Evolutionary conservation across 92 coral and sea anemone species (phyloP).

Genomic region (Siderastrea radians): DNA sequence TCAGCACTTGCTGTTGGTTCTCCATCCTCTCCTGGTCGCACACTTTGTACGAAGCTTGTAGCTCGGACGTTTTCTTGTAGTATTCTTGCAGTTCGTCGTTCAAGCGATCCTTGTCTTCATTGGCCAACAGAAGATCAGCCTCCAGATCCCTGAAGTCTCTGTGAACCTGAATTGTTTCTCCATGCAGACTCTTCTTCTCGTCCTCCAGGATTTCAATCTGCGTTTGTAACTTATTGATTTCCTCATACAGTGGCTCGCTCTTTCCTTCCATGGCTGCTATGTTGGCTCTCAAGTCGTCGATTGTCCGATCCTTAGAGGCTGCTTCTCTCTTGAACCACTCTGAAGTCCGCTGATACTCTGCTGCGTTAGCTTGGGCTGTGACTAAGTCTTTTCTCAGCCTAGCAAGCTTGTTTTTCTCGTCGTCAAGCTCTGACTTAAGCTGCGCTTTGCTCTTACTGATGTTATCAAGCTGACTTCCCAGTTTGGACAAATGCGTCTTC

Average conservation of each 20-base stretch:
- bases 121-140: constrained; percentile 81
- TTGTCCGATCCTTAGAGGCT: constrained; percentile 82
- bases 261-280: constrained; percentile 95
- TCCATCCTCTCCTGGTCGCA: constrained; percentile 88
- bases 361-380: constrained; percentile 73
- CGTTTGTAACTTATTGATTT: constrained; percentile 91
- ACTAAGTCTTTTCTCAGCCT: constrained; percentile 80
- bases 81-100: constrained; percentile 87
- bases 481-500: constrained; percentile 88
- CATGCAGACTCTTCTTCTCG: constrained; percentile 87
- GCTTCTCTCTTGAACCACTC: constrained; percentile 91
- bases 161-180: constrained; percentile 84
- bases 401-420: constrained; percentile 84
- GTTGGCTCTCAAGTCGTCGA: constrained; percentile 83
- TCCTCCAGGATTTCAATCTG: constrained; percentile 92
- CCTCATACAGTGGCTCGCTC: constrained; percentile 91
- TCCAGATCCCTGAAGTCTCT: constrained; percentile 85
- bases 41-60: constrained; percentile 88
- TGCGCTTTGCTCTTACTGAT: constrained; percentile 77
- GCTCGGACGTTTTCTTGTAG: constrained; percentile 87
- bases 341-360: constrained; percentile 81
- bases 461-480: constrained; percentile 83
- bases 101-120: constrained; percentile 87
- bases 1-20: constrained; percentile 86
- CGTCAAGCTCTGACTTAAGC: constrained; percentile 87